Evolutionary conservation across 2,888 invertebrate genomes (phyloP).

Genomic region (Microchrysa polita): DNA sequence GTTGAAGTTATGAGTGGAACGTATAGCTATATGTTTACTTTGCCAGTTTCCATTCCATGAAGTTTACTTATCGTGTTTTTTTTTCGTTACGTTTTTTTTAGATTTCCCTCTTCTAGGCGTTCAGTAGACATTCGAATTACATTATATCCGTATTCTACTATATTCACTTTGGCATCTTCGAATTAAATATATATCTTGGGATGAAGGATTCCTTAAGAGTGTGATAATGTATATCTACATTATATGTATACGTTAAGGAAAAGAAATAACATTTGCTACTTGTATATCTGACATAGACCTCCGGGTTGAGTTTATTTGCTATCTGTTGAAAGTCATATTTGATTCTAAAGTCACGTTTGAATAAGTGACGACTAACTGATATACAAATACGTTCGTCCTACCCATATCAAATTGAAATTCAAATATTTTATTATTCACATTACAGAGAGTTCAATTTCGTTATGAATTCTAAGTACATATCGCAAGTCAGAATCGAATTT

Average conservation of each 20-base stretch:
- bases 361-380: conserved; percentile 8
- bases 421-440: conserved; percentile 26
- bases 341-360: conserved; percentile 21
- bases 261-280: not conserved
- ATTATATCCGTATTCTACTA: too few relatives aligned
- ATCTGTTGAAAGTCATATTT: conserved; percentile 22
- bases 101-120: not conserved
- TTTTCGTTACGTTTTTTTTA: not conserved
- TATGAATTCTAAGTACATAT: conserved; percentile 16
- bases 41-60: not conserved
- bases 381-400: not conserved
- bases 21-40: not conserved
- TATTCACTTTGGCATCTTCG: not conserved
- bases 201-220: not conserved
- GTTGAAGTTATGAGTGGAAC: not conserved
- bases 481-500: not conserved
- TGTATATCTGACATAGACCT: too few relatives aligned
- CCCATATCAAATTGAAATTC: not conserved
- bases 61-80: not conserved
- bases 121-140: not conserved
- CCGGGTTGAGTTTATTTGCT: not conserved
- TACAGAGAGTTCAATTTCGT: conserved; percentile 10
- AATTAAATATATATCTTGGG: conserved; percentile 18
- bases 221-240: conserved; percentile 12
- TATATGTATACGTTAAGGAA: not conserved